Conservation (phyloP, 2,888 invertebrate genomes). For the Synergus umbraculus region DNA sequence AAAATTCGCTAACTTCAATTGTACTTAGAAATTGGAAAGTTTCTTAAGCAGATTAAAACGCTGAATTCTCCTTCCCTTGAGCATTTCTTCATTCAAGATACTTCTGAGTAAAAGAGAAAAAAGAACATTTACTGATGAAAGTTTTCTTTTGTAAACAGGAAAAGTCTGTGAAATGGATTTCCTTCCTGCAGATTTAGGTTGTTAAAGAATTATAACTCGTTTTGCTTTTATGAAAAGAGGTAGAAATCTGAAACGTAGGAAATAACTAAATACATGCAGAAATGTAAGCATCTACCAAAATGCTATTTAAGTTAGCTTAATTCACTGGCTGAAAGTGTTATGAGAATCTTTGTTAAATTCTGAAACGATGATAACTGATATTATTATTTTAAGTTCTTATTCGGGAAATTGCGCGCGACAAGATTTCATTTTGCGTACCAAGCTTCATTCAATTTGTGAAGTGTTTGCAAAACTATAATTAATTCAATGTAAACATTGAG, state of each 20-base stretch:
- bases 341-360: constrained; percentile 11
- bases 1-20: constrained; percentile 3
- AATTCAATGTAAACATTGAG: background rate
- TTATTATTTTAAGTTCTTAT: background rate
- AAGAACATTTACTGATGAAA: constrained; percentile 19
- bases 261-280: background rate
- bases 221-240: constrained; percentile 1
- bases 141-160: constrained; percentile 24
- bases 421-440: background rate
- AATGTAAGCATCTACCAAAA: constrained; percentile 1
- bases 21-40: constrained; percentile 33
- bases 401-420: background rate
- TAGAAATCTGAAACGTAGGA: background rate
- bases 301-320: constrained; percentile 20
- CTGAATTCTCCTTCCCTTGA: constrained; percentile 22
- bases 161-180: constrained; percentile 31
- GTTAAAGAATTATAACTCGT: constrained; percentile 6
- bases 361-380: background rate
- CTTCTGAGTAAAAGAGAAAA: background rate
- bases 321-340: constrained; percentile 20
- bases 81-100: constrained; percentile 36
- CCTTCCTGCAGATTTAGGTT: constrained; percentile 11
- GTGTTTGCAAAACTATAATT: background rate
- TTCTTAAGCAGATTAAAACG: constrained; percentile 35
- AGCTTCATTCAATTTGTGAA: background rate